A percentile compares a stretch with the other conserved stretches of the same genome.
Evolutionary conservation across 2,888 invertebrate genomes (phyloP).

Genomic region (Scrobipalpa atriplicella): DNA sequence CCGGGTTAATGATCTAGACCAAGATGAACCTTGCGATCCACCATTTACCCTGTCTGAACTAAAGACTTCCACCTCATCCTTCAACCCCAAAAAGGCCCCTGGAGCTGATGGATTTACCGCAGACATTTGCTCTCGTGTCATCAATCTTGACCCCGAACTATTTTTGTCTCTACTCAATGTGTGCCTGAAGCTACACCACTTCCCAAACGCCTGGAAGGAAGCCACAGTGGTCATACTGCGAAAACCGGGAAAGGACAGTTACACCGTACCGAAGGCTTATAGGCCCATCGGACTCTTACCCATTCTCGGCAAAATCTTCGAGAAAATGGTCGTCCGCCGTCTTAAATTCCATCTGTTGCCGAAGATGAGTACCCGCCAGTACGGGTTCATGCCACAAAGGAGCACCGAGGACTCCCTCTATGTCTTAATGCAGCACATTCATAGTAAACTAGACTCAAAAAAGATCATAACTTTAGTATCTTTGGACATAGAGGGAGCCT

Average conservation of each 20-base stretch:
- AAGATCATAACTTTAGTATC: background rate
- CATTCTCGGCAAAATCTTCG: conserved; percentile 1
- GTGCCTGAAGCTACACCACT: background rate
- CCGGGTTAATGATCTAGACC: background rate
- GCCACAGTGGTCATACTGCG: background rate
- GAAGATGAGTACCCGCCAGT: conserved; percentile 13
- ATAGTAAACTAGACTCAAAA: background rate
- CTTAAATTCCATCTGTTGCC: conserved; percentile 1
- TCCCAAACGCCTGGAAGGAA: background rate
- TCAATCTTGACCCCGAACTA: background rate
- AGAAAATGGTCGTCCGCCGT: conserved; percentile 5
- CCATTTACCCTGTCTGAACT: background rate
- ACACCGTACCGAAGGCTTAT: background rate
- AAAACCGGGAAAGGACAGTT: background rate
- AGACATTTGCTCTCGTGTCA: background rate
- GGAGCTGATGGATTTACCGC: conserved; percentile 17
- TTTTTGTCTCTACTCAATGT: background rate
- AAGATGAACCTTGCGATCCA: background rate
- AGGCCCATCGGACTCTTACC: conserved; percentile 10
- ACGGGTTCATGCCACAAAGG: background rate
- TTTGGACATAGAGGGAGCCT: background rate
- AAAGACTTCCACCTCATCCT: background rate
- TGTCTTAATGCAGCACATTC: conserved; percentile 22
- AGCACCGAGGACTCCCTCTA: conserved; percentile 26
- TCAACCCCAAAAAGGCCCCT: conserved; percentile 20